Base-by-base conservation (phyloP, 2,113 vertebrate species). In the Scalopus aquaticus region DNA sequence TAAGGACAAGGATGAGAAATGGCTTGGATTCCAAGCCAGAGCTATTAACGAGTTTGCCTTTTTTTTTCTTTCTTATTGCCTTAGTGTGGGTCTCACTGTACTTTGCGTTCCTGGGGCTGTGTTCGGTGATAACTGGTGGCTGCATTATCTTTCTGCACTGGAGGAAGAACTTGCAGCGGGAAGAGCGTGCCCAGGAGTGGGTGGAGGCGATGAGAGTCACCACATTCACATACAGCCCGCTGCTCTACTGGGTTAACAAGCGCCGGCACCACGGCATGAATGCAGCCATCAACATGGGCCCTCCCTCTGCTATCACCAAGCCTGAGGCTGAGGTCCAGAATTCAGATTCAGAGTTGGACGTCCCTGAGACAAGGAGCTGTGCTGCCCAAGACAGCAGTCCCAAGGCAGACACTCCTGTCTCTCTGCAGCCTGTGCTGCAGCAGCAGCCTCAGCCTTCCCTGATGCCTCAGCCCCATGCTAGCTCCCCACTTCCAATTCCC, bases 101-200 rank as follows among this genome's bases (percentile, higher is more conserved):
- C 83, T 95, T 98, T 81, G 97, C 89, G 84, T 73, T 97, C 90
- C 85, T 98, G 95, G 97, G 96, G 56, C 96, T 98, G 69, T 97
- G 96, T 67, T 97, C 97, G 49, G 37, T 96, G 92, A 3, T 91
- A 60, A 90, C 79, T 0, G 96, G 97, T 2, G 62, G 84, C 42
- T 97, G 96, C 80, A 97, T 98, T 91, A 56, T 98, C 78, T 93
- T 97, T 92, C 96, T 98, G 81, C 97, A 98, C 32, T 96, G 97
- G 97, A 97, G 93, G 96, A 98, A 98, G 96, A 96, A 95, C 39
- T 10, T 96, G 85, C 58, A 73, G 22, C 85, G 96, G 88, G 88
- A 96, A 94, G 72, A 72, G 22, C 89, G 65, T 56, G 96, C 96
- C 74, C 97, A 88, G 92, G 95, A 95, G 51, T 98, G 98, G 97